These are phyloP conservation scores for Moxostoma hubbsi DNA, from an alignment of 2,797 vertebrate genomes.

Conservation along the genomic window DNA sequence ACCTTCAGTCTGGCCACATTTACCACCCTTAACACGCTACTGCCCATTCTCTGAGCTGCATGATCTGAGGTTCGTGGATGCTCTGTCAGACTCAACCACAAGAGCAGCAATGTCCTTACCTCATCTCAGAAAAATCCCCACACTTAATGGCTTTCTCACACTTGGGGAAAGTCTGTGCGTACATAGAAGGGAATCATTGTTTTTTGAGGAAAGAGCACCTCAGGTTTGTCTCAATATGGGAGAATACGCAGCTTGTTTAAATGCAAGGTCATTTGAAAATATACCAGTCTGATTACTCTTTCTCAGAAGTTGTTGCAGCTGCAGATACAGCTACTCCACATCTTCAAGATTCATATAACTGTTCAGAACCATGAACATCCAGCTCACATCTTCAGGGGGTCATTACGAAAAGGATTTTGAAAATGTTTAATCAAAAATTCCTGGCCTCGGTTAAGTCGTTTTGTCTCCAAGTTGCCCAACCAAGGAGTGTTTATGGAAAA, in stretches of 20 bases:
- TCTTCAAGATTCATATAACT: constrained; percentile 1
- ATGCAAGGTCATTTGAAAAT: not conserved
- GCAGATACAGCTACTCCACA: not conserved
- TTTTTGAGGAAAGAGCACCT: constrained; percentile 50
- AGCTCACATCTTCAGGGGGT: not conserved
- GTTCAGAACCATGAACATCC: constrained; percentile 3
- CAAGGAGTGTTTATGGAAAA: too few relatives aligned
- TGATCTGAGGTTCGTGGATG: too few relatives aligned
- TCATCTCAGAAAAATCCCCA: too few relatives aligned
- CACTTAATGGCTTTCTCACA: too few relatives aligned
- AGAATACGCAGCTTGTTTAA: not conserved
- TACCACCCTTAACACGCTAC: too few relatives aligned
- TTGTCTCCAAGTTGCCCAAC: not conserved
- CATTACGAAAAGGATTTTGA: constrained; percentile 36
- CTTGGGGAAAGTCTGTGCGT: constrained; percentile 58
- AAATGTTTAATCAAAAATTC: constrained; percentile 53
- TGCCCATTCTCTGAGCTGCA: too few relatives aligned
- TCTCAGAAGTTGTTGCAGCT: constrained; percentile 14
- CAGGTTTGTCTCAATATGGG: too few relatives aligned
- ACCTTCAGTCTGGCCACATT: too few relatives aligned
- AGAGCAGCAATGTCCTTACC: too few relatives aligned
- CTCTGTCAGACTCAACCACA: too few relatives aligned
- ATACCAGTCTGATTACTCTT: constrained; percentile 17
- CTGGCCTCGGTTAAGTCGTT: constrained; percentile 41
- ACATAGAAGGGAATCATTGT: constrained; percentile 57